phyloP scores from a whole-genome alignment of 1,140 invertebrate genomes.

The Drosophila pectinifera region DNA sequence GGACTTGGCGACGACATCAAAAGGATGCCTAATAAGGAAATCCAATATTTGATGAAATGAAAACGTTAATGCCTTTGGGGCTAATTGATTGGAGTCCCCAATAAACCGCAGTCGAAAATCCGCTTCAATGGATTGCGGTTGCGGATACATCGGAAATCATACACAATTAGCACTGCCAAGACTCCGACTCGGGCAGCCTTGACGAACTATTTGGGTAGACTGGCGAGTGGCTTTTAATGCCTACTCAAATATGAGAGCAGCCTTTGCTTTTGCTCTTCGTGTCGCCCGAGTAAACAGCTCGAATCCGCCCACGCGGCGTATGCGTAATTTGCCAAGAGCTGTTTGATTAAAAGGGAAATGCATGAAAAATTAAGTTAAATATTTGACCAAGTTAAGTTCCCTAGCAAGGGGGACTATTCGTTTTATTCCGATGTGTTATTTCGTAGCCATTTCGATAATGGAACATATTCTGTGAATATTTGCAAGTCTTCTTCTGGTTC shows the following conservation, averaged over 20 bases:
- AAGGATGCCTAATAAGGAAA: constrained; percentile 36
- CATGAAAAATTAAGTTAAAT: neutral
- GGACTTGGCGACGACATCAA: constrained; percentile 20
- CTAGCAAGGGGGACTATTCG: too few species aligned
- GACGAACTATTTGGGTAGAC: constrained; percentile 25
- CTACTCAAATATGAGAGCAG: constrained; percentile 55
- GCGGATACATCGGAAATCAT: constrained; percentile 8
- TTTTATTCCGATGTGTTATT: neutral
- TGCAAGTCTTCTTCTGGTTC: neutral
- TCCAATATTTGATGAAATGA: constrained; percentile 31
- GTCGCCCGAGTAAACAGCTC: neutral
- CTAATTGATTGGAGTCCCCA: constrained; percentile 36
- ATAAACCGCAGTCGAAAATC: constrained; percentile 13
- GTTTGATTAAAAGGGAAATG: neutral
- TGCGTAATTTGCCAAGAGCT: constrained; percentile 3
- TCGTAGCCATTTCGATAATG: neutral
- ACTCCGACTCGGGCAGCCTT: constrained; percentile 18
- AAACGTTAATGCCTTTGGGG: constrained; percentile 21
- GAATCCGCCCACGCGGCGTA: neutral
- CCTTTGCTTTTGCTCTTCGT: neutral
- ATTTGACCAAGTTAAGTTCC: too few species aligned
- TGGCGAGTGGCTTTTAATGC: constrained; percentile 37
- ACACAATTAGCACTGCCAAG: constrained; percentile 17
- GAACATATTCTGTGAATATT: neutral
- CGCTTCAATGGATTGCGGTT: constrained; percentile 18